Evolutionary conservation across 2,888 invertebrate species (phyloP), one percentile per base, ranked within the genome.

Genomic region (Ommatoiulus sabulosus): DNA sequence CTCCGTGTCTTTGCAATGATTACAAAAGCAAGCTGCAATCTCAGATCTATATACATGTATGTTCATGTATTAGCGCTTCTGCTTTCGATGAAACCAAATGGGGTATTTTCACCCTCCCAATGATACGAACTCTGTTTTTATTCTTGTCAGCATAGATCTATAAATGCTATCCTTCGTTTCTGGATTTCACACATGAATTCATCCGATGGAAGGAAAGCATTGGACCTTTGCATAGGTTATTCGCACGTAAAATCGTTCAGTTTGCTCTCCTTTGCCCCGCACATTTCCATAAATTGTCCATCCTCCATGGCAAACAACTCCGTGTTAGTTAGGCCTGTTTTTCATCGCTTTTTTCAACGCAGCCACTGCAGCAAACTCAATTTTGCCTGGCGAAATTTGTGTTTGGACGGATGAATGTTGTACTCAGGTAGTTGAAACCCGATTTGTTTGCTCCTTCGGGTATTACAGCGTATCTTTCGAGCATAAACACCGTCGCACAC

Each of bases 391-490:
- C 35, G 80, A 80, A 80, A 80, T 80, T 72, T 80, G 80, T 80
- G 80, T 80, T 35, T 80, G 80, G 80, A 24, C 80, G 86, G 44
- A 86, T 86, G 86, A 86, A 44, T 48, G 80, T 80, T 85, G 20
- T 85, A 85, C 85, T 85, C 44, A 43, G 85, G 44, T 44, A 44
- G 86, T 86, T 86, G 44, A 48, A 86, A 48, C 44, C 48, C 24
- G 86, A 86, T 86, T 86, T 86, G 86, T 86, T 86, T 86, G 48
- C 86, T 86, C 44, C 86, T 48, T 86, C 20, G 48, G 86, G 86
- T 86, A 20, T 86, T 86, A 86, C 35, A 35, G 1, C 35, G 1
- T 86, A 46, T 86, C 86, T 44, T 86, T 86, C 86, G 15, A 86
- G 86, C 86, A 86, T 86, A 86, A 86, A 86, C 86, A 86, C 48